These are phyloP conservation scores for Paramormyrops kingsleyae DNA, from an alignment of 2,113 vertebrate species.

Conservation along the genomic window DNA sequence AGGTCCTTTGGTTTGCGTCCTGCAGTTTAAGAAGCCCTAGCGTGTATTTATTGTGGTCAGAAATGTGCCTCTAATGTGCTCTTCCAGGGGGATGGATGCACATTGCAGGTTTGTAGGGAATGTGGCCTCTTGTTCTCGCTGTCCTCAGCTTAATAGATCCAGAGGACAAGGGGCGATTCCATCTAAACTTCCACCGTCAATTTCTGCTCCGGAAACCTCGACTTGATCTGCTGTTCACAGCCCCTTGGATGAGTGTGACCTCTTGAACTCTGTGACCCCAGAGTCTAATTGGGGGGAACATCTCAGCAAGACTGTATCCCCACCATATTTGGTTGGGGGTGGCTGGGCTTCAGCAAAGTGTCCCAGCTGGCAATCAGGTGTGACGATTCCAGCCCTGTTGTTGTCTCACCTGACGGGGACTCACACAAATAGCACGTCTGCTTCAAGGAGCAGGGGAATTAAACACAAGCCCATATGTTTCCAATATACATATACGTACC, in stretches of 20 bases:
- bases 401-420: background rate
- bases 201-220: background rate
- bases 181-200: background rate
- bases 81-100: conserved; percentile 37
- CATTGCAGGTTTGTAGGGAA: conserved; percentile 41
- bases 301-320: background rate
- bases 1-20: background rate
- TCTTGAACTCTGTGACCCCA: background rate
- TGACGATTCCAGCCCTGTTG: background rate
- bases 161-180: background rate
- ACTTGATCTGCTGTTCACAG: background rate
- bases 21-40: background rate
- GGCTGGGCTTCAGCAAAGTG: background rate
- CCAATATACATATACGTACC: conserved; percentile 45
- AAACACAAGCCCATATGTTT: conserved; percentile 49
- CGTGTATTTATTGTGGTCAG: background rate
- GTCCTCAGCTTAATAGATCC: background rate
- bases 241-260: background rate
- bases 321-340: background rate
- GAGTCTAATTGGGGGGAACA: background rate
- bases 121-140: conserved; percentile 40
- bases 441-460: background rate
- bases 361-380: background rate
- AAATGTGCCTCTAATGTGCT: conserved; percentile 42
- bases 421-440: conserved; percentile 5